Conservation (phyloP, 2,888 invertebrate genomes). For the Aspidapion aeneum region DNA sequence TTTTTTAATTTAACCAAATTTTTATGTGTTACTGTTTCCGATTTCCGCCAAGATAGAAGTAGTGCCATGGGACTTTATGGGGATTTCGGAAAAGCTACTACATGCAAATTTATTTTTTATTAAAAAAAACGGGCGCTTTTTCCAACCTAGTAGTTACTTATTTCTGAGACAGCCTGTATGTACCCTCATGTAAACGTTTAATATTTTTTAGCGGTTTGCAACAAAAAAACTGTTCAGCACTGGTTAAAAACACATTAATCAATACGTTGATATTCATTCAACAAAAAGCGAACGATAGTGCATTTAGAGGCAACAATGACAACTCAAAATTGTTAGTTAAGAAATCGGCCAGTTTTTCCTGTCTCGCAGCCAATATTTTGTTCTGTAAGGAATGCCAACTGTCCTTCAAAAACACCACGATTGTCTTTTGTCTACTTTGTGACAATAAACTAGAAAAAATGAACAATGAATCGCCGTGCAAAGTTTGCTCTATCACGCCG, state of each 20-base stretch:
- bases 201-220: constrained; percentile 28
- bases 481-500: constrained; percentile 43
- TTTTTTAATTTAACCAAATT: too few relatives aligned
- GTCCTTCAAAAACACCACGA: constrained; percentile 23
- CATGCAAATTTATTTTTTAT: too few relatives aligned
- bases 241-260: constrained; percentile 37
- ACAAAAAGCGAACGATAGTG: constrained; percentile 14
- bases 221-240: constrained; percentile 34
- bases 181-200: too few relatives aligned
- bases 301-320: constrained; percentile 6
- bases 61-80: too few relatives aligned
- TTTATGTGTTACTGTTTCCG: too few relatives aligned
- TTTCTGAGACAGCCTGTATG: too few relatives aligned
- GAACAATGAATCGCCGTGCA: constrained; percentile 45
- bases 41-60: too few relatives aligned
- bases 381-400: constrained; percentile 30
- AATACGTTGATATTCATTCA: constrained; percentile 23
- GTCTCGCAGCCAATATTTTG: constrained; percentile 19
- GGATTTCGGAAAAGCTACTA: too few relatives aligned
- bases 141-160: too few relatives aligned
- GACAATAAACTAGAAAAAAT: constrained; percentile 39
- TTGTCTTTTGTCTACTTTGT: constrained; percentile 40
- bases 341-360: constrained; percentile 30
- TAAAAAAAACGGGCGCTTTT: too few relatives aligned
- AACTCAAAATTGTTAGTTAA: constrained; percentile 3